These are phyloP conservation scores for Caenorhabditis sp. DNA, from an alignment of 2,888 invertebrate genomes.

Conservation along the genomic window DNA sequence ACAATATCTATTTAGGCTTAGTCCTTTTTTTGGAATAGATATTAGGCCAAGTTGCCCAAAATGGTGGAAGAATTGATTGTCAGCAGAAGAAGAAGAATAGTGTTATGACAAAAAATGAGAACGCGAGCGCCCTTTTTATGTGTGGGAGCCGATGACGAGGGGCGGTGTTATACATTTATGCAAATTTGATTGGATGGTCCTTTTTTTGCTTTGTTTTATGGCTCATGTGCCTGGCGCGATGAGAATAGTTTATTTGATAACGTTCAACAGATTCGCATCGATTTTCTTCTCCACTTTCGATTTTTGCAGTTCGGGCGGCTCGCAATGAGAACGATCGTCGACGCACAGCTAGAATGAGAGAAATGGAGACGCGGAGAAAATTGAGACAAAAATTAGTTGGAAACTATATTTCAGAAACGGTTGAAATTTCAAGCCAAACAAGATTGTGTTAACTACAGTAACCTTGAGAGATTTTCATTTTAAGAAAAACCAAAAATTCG, in stretches of 20 bases:
- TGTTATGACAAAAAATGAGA: no score
- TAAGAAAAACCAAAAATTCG: no score
- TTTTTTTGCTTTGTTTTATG: neutral
- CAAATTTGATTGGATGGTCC: neutral
- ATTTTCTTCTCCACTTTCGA: conserved; percentile 14
- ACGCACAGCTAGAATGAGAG: conserved; percentile 17
- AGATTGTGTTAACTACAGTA: no score
- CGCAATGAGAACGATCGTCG: conserved; percentile 20
- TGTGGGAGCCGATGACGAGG: neutral
- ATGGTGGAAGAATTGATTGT: neutral
- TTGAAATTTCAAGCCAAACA: no score
- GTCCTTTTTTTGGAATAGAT: no score
- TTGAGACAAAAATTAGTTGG: no score
- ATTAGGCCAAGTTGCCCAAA: neutral
- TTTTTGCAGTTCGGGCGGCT: conserved; percentile 10
- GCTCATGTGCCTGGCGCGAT: neutral
- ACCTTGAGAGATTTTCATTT: no score
- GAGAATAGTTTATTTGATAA: neutral
- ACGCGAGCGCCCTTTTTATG: neutral
- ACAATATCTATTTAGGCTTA: no score
- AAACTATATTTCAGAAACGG: no score
- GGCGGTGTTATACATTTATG: neutral
- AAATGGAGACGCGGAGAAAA: neutral
- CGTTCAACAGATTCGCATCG: conserved; percentile 12
- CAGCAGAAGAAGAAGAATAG: no score